phyloP scores from a whole-genome alignment of 2,113 vertebrate species.

The Phycodurus eques region DNA sequence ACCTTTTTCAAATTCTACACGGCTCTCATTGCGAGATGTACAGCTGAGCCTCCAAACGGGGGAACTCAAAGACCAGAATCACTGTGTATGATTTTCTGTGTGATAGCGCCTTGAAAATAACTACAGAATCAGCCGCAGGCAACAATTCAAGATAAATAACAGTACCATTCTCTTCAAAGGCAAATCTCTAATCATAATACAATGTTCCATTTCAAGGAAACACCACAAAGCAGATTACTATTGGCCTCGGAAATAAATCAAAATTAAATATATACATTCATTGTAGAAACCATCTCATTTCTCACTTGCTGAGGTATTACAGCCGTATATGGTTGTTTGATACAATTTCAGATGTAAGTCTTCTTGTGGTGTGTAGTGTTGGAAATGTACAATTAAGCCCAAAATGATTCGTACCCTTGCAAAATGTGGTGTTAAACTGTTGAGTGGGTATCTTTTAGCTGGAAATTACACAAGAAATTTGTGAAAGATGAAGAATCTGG shows the following conservation, averaged over 20 bases:
- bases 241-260: slow-evolving; percentile 78
- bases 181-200: slow-evolving; percentile 44
- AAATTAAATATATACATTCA: slow-evolving; percentile 91
- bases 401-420: neutral
- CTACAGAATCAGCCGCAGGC: slow-evolving; percentile 31
- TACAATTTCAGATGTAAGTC: slow-evolving; percentile 86
- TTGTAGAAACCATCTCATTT: slow-evolving; percentile 85
- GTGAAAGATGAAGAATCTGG: no score
- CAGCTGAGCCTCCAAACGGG: slow-evolving; percentile 30
- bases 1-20: slow-evolving; percentile 52
- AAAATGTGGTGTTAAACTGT: neutral
- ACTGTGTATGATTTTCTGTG: slow-evolving; percentile 25
- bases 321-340: slow-evolving; percentile 84
- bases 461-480: slow-evolving; percentile 77
- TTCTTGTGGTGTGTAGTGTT: slow-evolving; percentile 82
- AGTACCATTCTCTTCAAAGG: slow-evolving; percentile 40
- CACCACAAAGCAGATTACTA: slow-evolving; percentile 25
- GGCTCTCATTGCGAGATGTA: slow-evolving; percentile 37
- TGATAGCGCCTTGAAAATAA: slow-evolving; percentile 25
- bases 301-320: slow-evolving; percentile 84
- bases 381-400: neutral
- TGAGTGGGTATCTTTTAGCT: neutral
- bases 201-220: slow-evolving; percentile 39
- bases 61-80: slow-evolving; percentile 28
- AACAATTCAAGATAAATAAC: slow-evolving; percentile 39